A percentile compares a stretch with the other conserved stretches of the same genome.
These are phyloP conservation scores for Oxyruncus cristatus DNA, from an alignment of 2,113 vertebrate species.

Conservation along the genomic window DNA sequence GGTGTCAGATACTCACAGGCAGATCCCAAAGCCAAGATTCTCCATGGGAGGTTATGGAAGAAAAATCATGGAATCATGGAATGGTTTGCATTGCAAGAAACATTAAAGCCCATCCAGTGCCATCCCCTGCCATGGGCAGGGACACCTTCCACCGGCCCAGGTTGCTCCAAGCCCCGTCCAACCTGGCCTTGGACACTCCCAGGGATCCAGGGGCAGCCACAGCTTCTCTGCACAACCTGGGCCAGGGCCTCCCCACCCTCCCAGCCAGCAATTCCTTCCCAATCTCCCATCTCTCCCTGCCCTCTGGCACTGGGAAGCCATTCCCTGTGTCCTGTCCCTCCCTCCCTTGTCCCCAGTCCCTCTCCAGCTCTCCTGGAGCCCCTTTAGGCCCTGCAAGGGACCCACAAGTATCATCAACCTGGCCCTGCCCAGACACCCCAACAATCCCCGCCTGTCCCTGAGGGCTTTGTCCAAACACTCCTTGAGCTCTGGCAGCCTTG, in stretches of 20 bases:
- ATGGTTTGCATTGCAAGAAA: neutral
- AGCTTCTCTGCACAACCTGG: neutral
- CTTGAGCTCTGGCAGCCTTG: no score
- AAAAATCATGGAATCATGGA: neutral
- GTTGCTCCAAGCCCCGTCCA: neutral
- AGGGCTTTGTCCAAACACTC: no score
- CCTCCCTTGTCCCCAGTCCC: no score
- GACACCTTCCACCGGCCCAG: neutral
- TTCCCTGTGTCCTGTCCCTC: neutral
- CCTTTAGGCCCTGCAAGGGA: no score
- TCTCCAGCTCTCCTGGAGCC: no score
- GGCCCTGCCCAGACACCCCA: no score
- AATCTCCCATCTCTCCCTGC: neutral
- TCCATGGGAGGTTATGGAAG: neutral
- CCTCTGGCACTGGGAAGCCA: neutral
- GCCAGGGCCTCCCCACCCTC: neutral
- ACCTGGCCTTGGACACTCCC: neutral
- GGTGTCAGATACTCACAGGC: neutral
- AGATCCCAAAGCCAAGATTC: neutral
- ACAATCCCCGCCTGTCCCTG: no score
- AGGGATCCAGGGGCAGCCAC: neutral
- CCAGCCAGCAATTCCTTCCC: neutral
- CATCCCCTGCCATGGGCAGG: neutral
- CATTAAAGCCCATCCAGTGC: neutral
- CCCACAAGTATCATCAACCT: no score